Evolutionary conservation across 1,140 invertebrate genomes (phyloP).

Genomic region (Steinernema feltiae): DNA sequence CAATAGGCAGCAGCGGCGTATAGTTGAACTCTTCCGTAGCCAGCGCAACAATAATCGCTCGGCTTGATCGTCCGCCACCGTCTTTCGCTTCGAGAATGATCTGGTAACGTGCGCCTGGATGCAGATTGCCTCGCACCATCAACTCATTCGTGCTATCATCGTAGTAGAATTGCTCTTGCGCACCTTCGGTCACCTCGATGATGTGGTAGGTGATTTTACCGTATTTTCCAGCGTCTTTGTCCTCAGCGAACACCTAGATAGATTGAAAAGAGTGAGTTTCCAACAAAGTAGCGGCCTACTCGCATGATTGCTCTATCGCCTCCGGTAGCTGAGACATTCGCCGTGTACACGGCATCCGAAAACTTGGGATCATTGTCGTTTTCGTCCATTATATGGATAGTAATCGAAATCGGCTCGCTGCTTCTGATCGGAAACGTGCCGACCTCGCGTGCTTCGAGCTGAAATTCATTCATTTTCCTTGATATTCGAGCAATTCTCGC

Average conservation of each 20-base stretch:
- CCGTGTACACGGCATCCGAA: conserved; percentile 45
- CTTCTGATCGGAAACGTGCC: conserved; percentile 48
- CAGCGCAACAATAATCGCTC: conserved; percentile 47
- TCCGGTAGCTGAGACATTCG: conserved; percentile 51
- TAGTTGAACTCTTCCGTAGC: conserved; percentile 31
- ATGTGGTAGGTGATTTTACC: conserved; percentile 31
- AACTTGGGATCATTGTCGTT: conserved; percentile 50
- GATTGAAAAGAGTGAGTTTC: neutral
- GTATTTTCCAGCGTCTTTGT: conserved; percentile 28
- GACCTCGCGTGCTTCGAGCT: conserved; percentile 52
- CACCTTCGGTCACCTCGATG: conserved; percentile 41
- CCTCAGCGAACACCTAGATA: conserved; percentile 25
- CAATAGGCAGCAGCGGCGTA: no score
- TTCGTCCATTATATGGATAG: conserved; percentile 50
- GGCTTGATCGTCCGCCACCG: conserved; percentile 43
- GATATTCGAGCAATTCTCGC: no score
- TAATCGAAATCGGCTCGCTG: conserved; percentile 49
- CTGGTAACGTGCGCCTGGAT: conserved; percentile 48
- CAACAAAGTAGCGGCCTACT: conserved; percentile 17
- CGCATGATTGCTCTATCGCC: conserved; percentile 27
- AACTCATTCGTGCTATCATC: conserved; percentile 47
- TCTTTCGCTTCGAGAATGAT: conserved; percentile 49
- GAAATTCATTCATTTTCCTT: no score
- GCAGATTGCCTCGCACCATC: conserved; percentile 41
- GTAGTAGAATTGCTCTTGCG: conserved; percentile 41